phyloP scores from a whole-genome alignment of 2,888 invertebrate genomes.

The Catocala nupta region DNA sequence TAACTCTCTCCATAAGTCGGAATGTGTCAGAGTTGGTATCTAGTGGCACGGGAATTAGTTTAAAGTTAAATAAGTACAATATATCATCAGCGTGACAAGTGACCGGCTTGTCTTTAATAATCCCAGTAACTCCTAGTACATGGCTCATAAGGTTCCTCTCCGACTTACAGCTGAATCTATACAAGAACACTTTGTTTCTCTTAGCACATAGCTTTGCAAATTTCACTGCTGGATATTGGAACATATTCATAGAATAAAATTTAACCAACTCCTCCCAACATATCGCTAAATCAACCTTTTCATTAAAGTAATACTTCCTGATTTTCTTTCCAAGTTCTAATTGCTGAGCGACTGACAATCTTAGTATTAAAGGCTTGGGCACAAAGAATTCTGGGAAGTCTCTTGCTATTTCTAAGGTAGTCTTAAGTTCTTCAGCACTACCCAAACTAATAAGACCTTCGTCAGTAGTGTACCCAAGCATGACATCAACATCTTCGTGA shows the following conservation, averaged over 20 bases:
- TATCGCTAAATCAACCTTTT: constrained; percentile 30
- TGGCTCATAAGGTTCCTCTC: constrained; percentile 55
- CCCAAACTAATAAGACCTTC: constrained; percentile 82
- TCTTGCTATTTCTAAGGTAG: constrained; percentile 42
- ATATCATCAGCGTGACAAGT: constrained; percentile 58
- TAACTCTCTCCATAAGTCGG: constrained; percentile 53
- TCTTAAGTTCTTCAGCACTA: constrained; percentile 27
- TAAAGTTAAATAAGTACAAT: constrained; percentile 55
- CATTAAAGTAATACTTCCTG: constrained; percentile 51
- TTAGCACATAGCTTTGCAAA: constrained; percentile 49
- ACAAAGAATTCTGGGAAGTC: constrained; percentile 48
- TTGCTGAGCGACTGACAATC: constrained; percentile 44
- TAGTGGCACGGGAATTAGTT: constrained; percentile 33
- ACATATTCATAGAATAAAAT: constrained; percentile 48
- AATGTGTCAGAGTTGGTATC: constrained; percentile 47
- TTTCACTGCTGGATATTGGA: constrained; percentile 46
- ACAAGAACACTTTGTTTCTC: constrained; percentile 56
- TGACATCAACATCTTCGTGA: constrained; percentile 85
- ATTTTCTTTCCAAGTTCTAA: constrained; percentile 53
- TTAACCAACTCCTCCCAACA: constrained; percentile 47
- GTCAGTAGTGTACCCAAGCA: constrained; percentile 89
- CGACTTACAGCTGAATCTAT: constrained; percentile 61
- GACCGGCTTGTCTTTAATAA: constrained; percentile 38
- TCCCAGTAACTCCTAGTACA: constrained; percentile 22
- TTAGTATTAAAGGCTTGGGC: constrained; percentile 41